Percentiles rank a stretch among this genome's conserved stretches.
Evolutionary conservation across 2,113 vertebrate species (phyloP).

Genomic region (Panthera uncia): DNA sequence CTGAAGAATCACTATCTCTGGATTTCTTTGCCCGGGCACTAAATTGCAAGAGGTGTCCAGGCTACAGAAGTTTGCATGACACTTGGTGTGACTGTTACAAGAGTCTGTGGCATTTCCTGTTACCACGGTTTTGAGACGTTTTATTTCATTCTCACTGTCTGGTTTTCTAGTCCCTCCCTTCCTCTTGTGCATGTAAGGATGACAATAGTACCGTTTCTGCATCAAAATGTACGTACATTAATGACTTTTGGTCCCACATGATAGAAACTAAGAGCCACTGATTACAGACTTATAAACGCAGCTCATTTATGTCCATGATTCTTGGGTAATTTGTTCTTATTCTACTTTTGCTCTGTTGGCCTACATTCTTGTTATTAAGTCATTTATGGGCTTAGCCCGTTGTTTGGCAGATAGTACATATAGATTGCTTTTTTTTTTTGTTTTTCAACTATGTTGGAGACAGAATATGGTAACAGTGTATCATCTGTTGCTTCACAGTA

Average conservation of each 20-base stretch:
- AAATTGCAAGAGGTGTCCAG: not conserved
- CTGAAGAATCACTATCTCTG: slow-evolving; percentile 20
- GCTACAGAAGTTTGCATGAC: not conserved
- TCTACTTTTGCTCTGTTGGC: not conserved
- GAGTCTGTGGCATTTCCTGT: slow-evolving; percentile 1
- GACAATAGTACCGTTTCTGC: not conserved
- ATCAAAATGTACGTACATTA: not conserved
- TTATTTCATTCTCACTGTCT: not conserved
- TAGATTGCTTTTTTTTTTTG: not conserved
- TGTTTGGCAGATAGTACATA: not conserved
- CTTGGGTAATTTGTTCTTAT: not conserved
- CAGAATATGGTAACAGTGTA: not conserved
- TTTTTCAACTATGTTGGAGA: not conserved
- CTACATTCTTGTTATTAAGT: not conserved
- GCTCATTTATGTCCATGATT: not conserved
- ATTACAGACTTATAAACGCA: not conserved
- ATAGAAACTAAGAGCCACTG: not conserved
- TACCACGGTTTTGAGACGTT: not conserved
- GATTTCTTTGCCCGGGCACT: not conserved
- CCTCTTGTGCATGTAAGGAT: not conserved
- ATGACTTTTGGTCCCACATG: not conserved
- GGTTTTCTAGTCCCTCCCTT: not conserved
- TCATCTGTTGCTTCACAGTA: not conserved
- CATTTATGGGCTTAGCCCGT: not conserved
- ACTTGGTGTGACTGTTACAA: not conserved